Base-by-base conservation (phyloP, 53 echinoderm and acorn worm species). In the Apostichopus leukothele region DNA sequence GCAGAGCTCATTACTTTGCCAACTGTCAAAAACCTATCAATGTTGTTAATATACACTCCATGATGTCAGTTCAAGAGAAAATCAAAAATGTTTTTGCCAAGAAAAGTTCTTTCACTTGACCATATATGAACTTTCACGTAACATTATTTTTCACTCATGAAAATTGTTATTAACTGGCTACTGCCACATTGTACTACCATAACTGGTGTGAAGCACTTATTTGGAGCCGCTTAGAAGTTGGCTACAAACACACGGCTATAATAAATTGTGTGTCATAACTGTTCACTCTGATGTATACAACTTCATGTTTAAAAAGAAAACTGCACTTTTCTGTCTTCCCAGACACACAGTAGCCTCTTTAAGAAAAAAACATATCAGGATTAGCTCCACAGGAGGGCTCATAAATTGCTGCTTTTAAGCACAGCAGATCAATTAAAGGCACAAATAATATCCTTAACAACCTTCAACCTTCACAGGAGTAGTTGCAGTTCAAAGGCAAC, bases 391-490 rank as follows among this genome's bases (percentile, higher is more conserved):
- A 80, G 80, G 80, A 80, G 80, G 80, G 80, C 80, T 80, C 80
- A 80, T 80, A 80, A 80, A 80, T 80, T 80, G 55, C 80, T 55
- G 80, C 55, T 80, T 80, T 55, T 55, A 80, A 80, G 80, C 80
- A 80, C 20, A 55, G 80, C 80, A 80, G 80, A 80, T 80, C 80
- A 80, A 80, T 80, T 80, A 80, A 80, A 80, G 53, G 80, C 80
- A 80, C 80, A 80, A 80, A 80, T 80, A 80, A 80, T 54, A 80
- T 52, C 80, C 80, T 57, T 55, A 53, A 21, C 55, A 55, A 53
- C 80, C 80, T 57, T 80, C 80, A 52, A 13, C 53, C 80, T 54
- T 53, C 9, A 53, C 54, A 80, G 19, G 53, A 80, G 20, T 53
- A 80, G 39, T 57, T 53, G 80, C 14, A 68, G 68, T 68, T 68